Conservation (phyloP, 64 coral and sea anemone species). For the Dendronephthya gigantea region DNA sequence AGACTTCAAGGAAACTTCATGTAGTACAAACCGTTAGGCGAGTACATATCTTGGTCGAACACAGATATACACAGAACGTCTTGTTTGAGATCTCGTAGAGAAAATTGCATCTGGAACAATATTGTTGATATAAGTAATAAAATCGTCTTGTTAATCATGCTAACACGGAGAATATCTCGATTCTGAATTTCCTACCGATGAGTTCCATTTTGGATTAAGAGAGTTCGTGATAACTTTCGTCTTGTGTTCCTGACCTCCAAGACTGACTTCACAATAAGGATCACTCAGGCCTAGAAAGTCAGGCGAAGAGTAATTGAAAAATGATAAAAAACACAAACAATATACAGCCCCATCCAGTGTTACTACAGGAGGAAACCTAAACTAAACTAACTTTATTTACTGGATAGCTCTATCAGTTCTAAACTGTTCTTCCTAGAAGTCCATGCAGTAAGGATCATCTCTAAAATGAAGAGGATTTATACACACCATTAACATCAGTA, state of each 20-base stretch:
- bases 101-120: conserved; percentile 61
- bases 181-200: conserved; percentile 28
- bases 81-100: conserved; percentile 68
- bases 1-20: too few relatives aligned
- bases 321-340: background rate
- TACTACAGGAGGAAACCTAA: too few relatives aligned
- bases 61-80: conserved; percentile 95
- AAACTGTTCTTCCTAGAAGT: too few relatives aligned
- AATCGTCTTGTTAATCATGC: too few relatives aligned
- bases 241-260: conserved; percentile 85
- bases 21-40: conserved; percentile 87
- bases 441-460: too few relatives aligned
- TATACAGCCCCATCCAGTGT: background rate
- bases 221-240: conserved; percentile 80
- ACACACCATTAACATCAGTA: conserved; percentile 71
- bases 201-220: conserved; percentile 95
- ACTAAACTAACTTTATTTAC: background rate
- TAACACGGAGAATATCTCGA: too few relatives aligned
- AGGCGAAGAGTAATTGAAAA: too few relatives aligned
- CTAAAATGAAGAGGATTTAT: too few relatives aligned
- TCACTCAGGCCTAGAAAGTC: conserved; percentile 68
- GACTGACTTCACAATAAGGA: conserved; percentile 95
- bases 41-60: conserved; percentile 90
- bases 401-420: too few relatives aligned
- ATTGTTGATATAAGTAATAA: too few relatives aligned